phyloP scores from a whole-genome alignment of 2,888 invertebrate genomes.

The Spodoptera exigua region DNA sequence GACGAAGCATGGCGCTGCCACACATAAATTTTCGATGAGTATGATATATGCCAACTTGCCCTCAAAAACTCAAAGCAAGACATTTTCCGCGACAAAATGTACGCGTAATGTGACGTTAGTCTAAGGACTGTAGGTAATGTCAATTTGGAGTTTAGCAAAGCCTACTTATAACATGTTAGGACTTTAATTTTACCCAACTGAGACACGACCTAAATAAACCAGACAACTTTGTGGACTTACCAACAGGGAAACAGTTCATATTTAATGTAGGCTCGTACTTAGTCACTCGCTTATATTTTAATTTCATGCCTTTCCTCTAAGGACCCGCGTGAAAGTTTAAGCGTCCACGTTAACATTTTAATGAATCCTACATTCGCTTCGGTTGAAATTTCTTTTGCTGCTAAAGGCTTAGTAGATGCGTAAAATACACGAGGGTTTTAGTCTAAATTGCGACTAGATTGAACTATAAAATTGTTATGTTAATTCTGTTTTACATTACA shows the following conservation, averaged over 20 bases:
- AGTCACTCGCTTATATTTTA: conserved; percentile 16
- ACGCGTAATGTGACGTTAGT: no score
- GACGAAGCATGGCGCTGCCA: no score
- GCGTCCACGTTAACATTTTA: conserved; percentile 3
- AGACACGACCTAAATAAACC: conserved; percentile 49
- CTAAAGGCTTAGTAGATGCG: no score
- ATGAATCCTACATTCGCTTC: conserved; percentile 10
- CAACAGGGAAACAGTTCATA: conserved; percentile 23
- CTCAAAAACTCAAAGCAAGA: no score
- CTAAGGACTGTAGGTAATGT: conserved; percentile 21
- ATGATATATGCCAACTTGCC: no score
- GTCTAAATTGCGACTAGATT: no score
- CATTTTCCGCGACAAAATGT: no score
- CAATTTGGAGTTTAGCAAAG: conserved; percentile 41
- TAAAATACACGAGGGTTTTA: no score
- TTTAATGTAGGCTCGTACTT: conserved; percentile 21
- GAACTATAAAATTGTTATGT: no score
- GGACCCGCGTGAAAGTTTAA: conserved; percentile 8
- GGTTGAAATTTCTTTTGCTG: background rate
- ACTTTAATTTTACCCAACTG: conserved; percentile 37
- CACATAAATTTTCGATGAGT: no score
- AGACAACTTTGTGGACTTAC: conserved; percentile 26
- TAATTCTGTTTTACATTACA: no score
- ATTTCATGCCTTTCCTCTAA: conserved; percentile 26
- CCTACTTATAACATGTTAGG: conserved; percentile 42